Evolutionary conservation across 2,113 vertebrate species (phyloP).

Genomic region (Lagopus leucura): DNA sequence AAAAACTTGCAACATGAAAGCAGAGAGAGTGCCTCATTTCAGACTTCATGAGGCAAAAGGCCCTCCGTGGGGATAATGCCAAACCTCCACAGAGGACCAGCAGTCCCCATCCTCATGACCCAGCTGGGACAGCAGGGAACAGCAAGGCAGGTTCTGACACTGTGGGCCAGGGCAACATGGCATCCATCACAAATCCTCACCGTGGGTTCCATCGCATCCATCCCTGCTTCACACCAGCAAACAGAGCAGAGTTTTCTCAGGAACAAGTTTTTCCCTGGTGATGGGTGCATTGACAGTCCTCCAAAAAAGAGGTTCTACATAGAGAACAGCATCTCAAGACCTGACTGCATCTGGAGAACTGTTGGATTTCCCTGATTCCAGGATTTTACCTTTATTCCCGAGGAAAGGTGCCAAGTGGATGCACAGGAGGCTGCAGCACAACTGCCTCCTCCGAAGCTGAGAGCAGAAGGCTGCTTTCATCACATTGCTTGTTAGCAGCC

Average conservation of each 20-base stretch:
- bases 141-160: background rate
- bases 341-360: background rate
- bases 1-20: accelerated
- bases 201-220: background rate
- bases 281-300: background rate
- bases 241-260: background rate
- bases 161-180: background rate
- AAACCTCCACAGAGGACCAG: background rate
- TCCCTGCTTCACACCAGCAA: accelerated
- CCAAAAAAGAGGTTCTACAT: background rate
- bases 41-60: background rate
- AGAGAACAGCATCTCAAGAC: background rate
- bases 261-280: background rate
- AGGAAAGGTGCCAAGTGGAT: background rate
- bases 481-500: background rate
- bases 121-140: background rate
- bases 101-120: accelerated
- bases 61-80: background rate
- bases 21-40: background rate
- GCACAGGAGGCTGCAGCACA: accelerated
- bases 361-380: accelerated
- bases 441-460: background rate
- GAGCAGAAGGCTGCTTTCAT: background rate
- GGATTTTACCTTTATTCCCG: background rate
- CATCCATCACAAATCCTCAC: background rate